Conservation (phyloP, 2,888 invertebrate species). For the Caenorhabditis angaria region DNA sequence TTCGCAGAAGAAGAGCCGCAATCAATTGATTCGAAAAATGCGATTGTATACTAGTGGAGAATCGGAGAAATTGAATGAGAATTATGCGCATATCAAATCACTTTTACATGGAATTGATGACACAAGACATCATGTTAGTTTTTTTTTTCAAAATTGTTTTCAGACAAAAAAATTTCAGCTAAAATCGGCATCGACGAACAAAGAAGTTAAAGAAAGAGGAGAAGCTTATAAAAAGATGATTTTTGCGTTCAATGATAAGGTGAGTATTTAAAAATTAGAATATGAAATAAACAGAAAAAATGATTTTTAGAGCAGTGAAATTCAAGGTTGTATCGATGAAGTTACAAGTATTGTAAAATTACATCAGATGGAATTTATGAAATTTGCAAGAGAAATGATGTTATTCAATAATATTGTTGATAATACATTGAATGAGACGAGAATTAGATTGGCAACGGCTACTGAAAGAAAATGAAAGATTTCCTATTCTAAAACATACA, state of each 20-base stretch:
- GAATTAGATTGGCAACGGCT: neutral
- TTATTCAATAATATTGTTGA: conserved; percentile 12
- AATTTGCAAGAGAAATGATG: conserved; percentile 27
- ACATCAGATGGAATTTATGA: conserved; percentile 26
- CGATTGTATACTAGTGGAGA: conserved; percentile 21
- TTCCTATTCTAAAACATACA: neutral
- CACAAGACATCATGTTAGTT: conserved; percentile 10
- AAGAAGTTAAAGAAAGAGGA: conserved; percentile 15
- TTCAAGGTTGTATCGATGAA: conserved; percentile 32
- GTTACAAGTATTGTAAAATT: conserved; percentile 15
- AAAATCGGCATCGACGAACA: conserved; percentile 19
- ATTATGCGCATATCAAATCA: conserved; percentile 3
- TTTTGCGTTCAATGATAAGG: conserved; percentile 23
- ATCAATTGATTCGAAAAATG: conserved; percentile 26
- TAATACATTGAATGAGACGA: conserved; percentile 18
- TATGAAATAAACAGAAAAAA: neutral
- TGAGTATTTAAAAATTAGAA: neutral
- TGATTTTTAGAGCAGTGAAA: conserved; percentile 11
- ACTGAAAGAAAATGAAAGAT: conserved; percentile 6
- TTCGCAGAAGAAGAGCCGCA: conserved; percentile 31
- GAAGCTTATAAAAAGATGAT: conserved; percentile 20
- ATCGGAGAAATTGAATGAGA: conserved; percentile 17
- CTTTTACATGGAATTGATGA: conserved; percentile 25
- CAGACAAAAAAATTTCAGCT: conserved; percentile 16
- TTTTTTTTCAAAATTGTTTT: neutral